phyloP scores from a whole-genome alignment of 2,113 vertebrate species.

The Bombycilla garrulus region DNA sequence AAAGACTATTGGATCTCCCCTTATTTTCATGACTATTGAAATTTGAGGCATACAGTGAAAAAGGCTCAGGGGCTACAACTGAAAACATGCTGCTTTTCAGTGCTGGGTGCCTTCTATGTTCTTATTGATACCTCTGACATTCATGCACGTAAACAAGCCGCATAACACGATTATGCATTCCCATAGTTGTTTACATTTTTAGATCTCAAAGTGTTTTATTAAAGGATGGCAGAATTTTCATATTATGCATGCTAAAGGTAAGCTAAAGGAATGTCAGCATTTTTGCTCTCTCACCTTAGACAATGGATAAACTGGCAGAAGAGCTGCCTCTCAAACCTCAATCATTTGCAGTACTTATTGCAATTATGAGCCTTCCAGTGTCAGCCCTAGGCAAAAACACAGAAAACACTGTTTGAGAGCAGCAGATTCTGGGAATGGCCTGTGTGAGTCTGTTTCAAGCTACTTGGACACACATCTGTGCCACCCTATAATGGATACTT shows the following conservation, averaged over 20 bases:
- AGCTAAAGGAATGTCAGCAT: neutral
- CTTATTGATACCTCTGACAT: neutral
- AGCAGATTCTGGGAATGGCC: neutral
- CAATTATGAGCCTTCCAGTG: neutral
- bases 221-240: neutral
- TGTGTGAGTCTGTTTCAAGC: neutral
- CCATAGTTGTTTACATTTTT: neutral
- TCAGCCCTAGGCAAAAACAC: neutral
- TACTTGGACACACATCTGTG: neutral
- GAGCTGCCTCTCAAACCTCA: neutral
- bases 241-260: neutral
- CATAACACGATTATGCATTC: neutral
- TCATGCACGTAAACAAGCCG: neutral
- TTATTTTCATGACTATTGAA: neutral
- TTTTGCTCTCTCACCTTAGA: neutral
- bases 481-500: neutral
- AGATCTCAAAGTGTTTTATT: neutral
- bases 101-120: neutral
- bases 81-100: neutral
- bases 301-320: neutral
- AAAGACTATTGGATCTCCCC: neutral
- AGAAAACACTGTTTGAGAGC: neutral
- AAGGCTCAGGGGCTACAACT: neutral
- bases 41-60: neutral
- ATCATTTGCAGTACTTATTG: neutral